phyloP scores from a whole-genome alignment of 53 echinoderm and acorn worm species.

The Paracentrotus lividus region DNA sequence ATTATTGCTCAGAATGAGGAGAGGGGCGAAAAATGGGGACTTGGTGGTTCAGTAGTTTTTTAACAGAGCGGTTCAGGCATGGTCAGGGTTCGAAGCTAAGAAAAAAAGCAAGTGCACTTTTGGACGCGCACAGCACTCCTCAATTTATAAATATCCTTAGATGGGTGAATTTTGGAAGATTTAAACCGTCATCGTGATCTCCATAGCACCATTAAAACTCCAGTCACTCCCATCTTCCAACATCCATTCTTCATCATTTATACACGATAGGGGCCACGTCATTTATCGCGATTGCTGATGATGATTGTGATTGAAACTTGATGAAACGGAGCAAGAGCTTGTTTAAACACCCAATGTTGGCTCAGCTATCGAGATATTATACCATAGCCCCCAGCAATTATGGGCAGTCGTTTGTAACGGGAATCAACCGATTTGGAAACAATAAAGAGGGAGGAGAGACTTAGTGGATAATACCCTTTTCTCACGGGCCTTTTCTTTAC shows the following conservation, averaged over 20 bases:
- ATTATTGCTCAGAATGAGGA: no score
- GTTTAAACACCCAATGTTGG: constrained; percentile 48
- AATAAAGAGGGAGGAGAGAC: neutral
- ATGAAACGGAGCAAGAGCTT: constrained; percentile 44
- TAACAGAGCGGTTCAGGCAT: no score
- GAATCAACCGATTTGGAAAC: neutral
- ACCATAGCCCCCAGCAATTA: constrained; percentile 64
- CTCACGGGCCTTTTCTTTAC: no score
- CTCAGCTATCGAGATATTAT: constrained; percentile 56
- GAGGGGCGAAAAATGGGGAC: no score
- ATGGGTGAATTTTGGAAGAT: no score
- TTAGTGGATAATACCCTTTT: neutral
- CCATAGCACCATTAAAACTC: neutral
- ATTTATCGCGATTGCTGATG: constrained; percentile 40
- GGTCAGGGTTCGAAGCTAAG: no score
- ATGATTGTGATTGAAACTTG: constrained; percentile 28
- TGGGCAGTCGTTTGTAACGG: neutral
- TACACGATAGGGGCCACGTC: constrained; percentile 45
- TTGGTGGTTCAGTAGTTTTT: no score
- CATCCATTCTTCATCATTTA: constrained; percentile 6
- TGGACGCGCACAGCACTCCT: no score
- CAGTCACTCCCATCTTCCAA: neutral
- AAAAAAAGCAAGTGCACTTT: no score
- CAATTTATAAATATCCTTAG: no score
- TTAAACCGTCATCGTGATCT: no score